phyloP scores from a whole-genome alignment of 2,797 vertebrate genomes.

The Poecilia wingei region DNA sequence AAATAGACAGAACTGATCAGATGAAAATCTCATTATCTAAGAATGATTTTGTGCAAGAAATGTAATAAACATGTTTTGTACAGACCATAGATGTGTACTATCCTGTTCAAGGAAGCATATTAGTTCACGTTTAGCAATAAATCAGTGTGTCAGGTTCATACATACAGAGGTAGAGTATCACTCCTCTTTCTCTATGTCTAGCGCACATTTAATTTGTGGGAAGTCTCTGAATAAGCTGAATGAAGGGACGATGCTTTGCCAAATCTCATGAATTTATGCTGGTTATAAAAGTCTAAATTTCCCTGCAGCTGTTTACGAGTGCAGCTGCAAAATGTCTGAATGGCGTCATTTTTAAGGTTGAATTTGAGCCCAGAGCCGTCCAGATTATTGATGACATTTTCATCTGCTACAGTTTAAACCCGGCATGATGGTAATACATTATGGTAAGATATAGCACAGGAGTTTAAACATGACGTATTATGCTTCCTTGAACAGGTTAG shows the following conservation, averaged over 20 bases:
- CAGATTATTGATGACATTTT: background rate
- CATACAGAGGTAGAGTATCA: background rate
- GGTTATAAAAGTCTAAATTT: background rate
- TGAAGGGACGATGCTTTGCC: background rate
- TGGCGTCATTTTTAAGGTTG: background rate
- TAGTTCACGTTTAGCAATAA: background rate
- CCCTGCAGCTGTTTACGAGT: background rate
- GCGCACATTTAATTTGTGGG: background rate
- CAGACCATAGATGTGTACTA: too few relatives aligned
- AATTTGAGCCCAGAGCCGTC: background rate
- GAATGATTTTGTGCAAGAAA: too few relatives aligned
- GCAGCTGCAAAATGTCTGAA: background rate
- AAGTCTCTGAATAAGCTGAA: background rate
- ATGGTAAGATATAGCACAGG: background rate
- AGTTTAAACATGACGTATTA: background rate
- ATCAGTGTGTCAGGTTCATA: background rate
- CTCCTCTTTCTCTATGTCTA: background rate
- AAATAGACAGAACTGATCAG: too few relatives aligned
- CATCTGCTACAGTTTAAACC: background rate
- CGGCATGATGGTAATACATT: background rate
- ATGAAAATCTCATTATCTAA: too few relatives aligned
- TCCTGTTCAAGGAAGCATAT: too few relatives aligned
- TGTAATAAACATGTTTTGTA: too few relatives aligned
- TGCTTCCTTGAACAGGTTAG: too few relatives aligned
- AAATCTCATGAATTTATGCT: background rate